Base-by-base conservation (phyloP, 2,113 vertebrate species). In the Scolopax mira region DNA sequence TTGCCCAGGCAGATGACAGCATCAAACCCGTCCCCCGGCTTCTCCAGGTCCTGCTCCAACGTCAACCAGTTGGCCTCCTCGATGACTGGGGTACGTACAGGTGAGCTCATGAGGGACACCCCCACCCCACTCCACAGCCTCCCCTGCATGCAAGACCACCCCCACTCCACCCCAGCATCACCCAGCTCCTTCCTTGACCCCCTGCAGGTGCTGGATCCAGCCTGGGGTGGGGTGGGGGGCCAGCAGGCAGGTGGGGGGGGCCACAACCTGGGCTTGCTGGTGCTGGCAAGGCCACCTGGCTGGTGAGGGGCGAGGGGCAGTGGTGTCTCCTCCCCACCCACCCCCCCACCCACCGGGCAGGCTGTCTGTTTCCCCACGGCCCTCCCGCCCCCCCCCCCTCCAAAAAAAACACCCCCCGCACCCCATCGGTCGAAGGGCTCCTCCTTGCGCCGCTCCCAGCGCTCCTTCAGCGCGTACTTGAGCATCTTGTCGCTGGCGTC, bases 401-500 rank as follows among this genome's bases (percentile, higher is more conserved):
- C n/a, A n/a, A n/a, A n/a, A n/a, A n/a, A n/a, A 46, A 13, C 49
- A 46, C 35, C 10, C 49, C 52, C 77, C 95, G 90, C 98, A 99
- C 99, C 99, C 99, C 99, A 99, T 78, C 99, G 98, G 97, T 99
- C 99, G 46, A 99, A 99, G 21, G 98, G 97, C 2, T 97, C 89
- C 73, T 99, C 99, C 78, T 98, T 99, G 84, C 99, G 98, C 62
- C 99, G 98, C 70, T 99, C 98, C 99, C 99, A 99, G 85, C 99
- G 98, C 42, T 99, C 98, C 94, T 99, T 99, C 72, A 99, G 97
- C 1, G 99, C 99, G 4, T 99, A 99, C 95, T 99, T 99, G 33
- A 99, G 98, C 99, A 99, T 99, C 98, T 99, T 99, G 97, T 99
- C 99, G 25, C 99, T 99, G 97, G 99, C 99, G 19, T 99, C 99